phyloP scores from a whole-genome alignment of 2,888 invertebrate species.

The Melieria picta region DNA sequence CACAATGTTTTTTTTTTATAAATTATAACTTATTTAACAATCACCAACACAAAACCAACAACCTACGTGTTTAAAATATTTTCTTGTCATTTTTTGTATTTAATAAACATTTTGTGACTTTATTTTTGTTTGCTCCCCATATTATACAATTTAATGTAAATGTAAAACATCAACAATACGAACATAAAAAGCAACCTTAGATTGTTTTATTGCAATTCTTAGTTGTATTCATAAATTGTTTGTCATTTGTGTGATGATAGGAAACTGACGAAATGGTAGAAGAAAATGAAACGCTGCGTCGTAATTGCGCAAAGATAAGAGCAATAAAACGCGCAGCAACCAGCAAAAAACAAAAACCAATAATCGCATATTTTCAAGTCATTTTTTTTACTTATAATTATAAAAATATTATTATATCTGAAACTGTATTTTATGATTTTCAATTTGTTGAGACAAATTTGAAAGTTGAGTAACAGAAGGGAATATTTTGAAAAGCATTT shows the following conservation, averaged over 20 bases:
- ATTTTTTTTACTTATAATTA: constrained; percentile 43
- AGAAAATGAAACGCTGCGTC: no score
- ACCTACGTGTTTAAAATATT: constrained; percentile 50
- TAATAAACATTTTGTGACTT: constrained; percentile 40
- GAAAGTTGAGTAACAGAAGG: not conserved
- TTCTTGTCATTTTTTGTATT: constrained; percentile 49
- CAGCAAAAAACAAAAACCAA: constrained; percentile 35
- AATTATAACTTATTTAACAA: no score
- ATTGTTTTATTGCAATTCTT: constrained; percentile 30
- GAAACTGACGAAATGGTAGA: no score
- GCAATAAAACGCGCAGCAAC: constrained; percentile 19
- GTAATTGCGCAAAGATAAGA: constrained; percentile 3
- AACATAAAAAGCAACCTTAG: constrained; percentile 23
- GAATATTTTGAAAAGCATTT: not conserved
- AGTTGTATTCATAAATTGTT: constrained; percentile 14
- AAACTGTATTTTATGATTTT: constrained; percentile 10
- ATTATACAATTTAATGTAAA: constrained; percentile 27
- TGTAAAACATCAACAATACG: constrained; percentile 9
- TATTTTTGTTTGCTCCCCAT: constrained; percentile 39
- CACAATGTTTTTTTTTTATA: no score
- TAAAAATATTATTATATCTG: constrained; percentile 10
- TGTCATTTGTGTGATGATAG: not conserved
- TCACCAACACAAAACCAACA: constrained; percentile 9
- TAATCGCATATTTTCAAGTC: constrained; percentile 50
- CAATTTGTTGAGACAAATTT: not conserved